phyloP scores from a whole-genome alignment of 64 coral and sea anemone genomes.

The Acropora tenuis region DNA sequence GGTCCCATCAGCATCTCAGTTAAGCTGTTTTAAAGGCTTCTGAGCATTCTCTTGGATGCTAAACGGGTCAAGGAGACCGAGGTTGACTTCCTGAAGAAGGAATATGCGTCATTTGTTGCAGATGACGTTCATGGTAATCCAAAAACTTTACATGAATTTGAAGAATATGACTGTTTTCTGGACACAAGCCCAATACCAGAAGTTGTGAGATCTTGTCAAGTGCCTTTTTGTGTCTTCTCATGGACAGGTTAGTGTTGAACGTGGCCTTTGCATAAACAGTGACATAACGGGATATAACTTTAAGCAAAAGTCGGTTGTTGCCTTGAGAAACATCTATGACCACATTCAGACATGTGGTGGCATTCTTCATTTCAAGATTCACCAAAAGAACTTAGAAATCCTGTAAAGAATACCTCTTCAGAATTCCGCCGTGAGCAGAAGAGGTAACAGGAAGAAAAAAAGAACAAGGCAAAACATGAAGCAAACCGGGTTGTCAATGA shows the following conservation, averaged over 20 bases:
- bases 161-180: neutral
- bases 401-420: neutral
- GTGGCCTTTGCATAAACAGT: neutral
- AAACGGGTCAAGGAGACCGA: neutral
- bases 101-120: neutral
- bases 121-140: neutral
- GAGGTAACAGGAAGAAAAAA: neutral
- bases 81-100: neutral
- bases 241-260: neutral
- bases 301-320: neutral
- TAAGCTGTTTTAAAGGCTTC: slow-evolving; percentile 22
- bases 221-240: neutral
- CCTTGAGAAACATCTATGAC: neutral
- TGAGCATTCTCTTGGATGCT: neutral
- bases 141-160: neutral
- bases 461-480: neutral
- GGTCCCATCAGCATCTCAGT: slow-evolving; percentile 26
- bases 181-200: neutral
- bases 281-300: slow-evolving; percentile 29
- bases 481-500: neutral
- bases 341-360: neutral
- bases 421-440: neutral
- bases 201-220: neutral
- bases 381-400: neutral
- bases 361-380: neutral